Evolutionary conservation across 2,797 vertebrate species (phyloP), one percentile per base, ranked within the genome.

Genomic region (Oreochromis grahami): DNA sequence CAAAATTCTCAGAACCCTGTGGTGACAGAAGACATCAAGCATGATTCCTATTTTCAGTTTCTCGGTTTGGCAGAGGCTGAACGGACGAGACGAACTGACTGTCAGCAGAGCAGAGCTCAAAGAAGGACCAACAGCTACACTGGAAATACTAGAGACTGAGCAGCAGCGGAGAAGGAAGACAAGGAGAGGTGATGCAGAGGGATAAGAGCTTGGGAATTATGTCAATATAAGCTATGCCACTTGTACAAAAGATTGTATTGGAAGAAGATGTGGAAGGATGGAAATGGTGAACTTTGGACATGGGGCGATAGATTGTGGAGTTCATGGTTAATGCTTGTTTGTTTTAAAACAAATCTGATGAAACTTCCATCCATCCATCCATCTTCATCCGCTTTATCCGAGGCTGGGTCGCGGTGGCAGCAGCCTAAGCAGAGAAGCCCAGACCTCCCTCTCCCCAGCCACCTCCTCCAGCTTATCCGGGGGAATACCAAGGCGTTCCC

Each of bases 21-120:
- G 19, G 36, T 32, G 79, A 77, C 56, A 50, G 45, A 45, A 84
- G 17, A 45, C 26, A 48, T 3, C 36, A 26, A 84, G 60, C 21
- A 36, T 78, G 58, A 79, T 36, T 86, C 41, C 76, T 50, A 83
- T 86, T 89, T 29, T 80, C 79, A 72, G 50, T 51, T 45, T 55
- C 21, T 77, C 3, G 1, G 26, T 10, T 76, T 76, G 78, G 58
- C 48, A 48, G 76, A 24, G 17, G 29, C 68, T 34, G 65, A 60
- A 52, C 6, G 8, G 68, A 50, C 48, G 21, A 55, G 55, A 60
- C 52, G 19, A n/a, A 3, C 50, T 58, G 65, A 53, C 74, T 68
- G 80, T 52, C 19, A 6, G 77, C 56, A 10, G 26, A 79, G 65
- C 15, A 4, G 52, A 60, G 70, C 36, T 26, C 60, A 82, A 53